Evolutionary conservation across 2,797 vertebrate species (phyloP).

Genomic region (Halcyon leucocephala): DNA sequence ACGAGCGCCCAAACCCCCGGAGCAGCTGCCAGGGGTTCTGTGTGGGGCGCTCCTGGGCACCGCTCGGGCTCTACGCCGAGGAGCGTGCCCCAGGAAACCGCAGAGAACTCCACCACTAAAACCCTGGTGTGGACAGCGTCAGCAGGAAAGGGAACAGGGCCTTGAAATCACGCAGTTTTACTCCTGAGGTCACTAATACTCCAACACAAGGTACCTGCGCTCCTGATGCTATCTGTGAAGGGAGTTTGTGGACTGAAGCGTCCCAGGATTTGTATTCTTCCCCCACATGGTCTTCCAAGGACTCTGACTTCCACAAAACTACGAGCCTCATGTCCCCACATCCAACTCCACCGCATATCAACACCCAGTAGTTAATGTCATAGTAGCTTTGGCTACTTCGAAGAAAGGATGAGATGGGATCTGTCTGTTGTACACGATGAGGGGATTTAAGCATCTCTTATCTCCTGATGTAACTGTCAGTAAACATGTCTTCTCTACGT

Average conservation of each 20-base stretch:
- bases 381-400: not conserved
- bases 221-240: not conserved
- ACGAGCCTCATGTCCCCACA: not conserved
- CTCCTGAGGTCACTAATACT: not conserved
- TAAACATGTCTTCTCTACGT: rapidly evolving
- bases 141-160: not conserved
- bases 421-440: not conserved
- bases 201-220: not conserved
- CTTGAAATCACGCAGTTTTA: not conserved
- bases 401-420: not conserved
- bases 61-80: not conserved
- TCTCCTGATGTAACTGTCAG: rapidly evolving
- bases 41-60: not conserved
- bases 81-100: not conserved
- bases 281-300: not conserved
- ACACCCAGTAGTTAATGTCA: not conserved
- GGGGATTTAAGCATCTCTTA: not conserved
- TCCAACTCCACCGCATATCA: rapidly evolving
- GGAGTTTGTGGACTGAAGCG: not conserved
- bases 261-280: not conserved
- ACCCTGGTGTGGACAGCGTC: not conserved
- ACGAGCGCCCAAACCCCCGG: not conserved
- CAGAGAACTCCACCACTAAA: not conserved
- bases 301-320: not conserved
- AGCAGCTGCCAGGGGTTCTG: slow-evolving; percentile 25